phyloP scores from a whole-genome alignment of 2,888 invertebrate genomes.

The Caenorhabditis macrosperma region DNA sequence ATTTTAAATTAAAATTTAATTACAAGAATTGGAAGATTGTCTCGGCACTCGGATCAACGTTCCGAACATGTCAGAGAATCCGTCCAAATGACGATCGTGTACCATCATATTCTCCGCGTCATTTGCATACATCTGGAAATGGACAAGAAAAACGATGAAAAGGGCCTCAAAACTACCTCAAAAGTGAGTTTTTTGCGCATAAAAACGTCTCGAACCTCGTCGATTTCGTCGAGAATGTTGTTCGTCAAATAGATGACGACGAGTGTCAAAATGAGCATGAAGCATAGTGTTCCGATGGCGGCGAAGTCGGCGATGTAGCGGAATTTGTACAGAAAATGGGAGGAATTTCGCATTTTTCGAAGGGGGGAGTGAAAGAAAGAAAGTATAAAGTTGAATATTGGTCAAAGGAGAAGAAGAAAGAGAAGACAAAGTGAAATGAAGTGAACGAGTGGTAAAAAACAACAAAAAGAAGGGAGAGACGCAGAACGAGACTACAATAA shows the following conservation, averaged over 20 bases:
- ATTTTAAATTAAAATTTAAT: slow-evolving; percentile 18
- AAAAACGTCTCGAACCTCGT: slow-evolving; percentile 46
- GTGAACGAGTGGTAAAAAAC: slow-evolving; percentile 19
- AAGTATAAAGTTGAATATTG: background rate
- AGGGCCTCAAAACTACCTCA: slow-evolving; percentile 24
- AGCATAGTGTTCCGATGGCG: slow-evolving; percentile 52
- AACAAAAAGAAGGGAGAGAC: background rate
- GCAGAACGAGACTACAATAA: background rate
- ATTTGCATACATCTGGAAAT: slow-evolving; percentile 49
- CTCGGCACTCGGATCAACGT: slow-evolving; percentile 21
- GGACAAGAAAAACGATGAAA: slow-evolving; percentile 1
- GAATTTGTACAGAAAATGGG: slow-evolving; percentile 36
- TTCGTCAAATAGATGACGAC: slow-evolving; percentile 39
- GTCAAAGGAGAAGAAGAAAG: background rate
- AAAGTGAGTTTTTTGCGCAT: slow-evolving; percentile 29
- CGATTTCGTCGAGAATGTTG: slow-evolving; percentile 51
- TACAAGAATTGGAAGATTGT: slow-evolving; percentile 33
- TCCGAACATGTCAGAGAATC: slow-evolving; percentile 37
- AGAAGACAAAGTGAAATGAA: background rate
- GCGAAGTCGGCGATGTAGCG: slow-evolving; percentile 46
- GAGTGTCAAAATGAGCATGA: slow-evolving; percentile 36
- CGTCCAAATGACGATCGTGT: slow-evolving; percentile 17
- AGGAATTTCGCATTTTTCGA: slow-evolving; percentile 9
- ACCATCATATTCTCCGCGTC: slow-evolving; percentile 39
- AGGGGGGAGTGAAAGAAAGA: background rate